Evolutionary conservation across 2,888 invertebrate species (phyloP).

Genomic region (Tridacna crocea): DNA sequence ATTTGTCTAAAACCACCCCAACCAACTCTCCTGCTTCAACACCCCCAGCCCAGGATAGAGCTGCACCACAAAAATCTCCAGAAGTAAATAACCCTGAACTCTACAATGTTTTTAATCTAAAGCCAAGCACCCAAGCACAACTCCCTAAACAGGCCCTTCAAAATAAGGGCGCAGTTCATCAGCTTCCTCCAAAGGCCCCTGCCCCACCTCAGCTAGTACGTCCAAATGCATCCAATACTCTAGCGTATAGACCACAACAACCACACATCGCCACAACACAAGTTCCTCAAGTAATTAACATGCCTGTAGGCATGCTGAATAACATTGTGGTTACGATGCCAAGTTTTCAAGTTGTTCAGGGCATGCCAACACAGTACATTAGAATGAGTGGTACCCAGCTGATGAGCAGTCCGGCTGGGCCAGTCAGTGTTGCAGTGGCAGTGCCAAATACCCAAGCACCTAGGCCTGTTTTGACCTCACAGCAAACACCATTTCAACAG

Average conservation of each 20-base stretch:
- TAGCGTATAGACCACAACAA: conserved; percentile 52
- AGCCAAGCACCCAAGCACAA: conserved; percentile 61
- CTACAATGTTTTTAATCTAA: conserved; percentile 77
- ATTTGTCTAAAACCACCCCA: conserved; percentile 60
- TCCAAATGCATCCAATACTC: conserved; percentile 54
- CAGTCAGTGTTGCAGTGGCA: conserved; percentile 2
- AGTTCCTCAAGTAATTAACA: conserved; percentile 51
- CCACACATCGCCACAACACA: conserved; percentile 52
- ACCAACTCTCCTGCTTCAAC: conserved; percentile 47
- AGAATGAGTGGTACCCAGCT: conserved; percentile 40
- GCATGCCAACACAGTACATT: conserved; percentile 44
- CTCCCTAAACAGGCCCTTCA: conserved; percentile 27
- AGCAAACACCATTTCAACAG: conserved; percentile 17
- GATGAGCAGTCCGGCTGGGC: neutral
- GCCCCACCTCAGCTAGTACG: conserved; percentile 42
- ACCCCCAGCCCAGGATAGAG: conserved; percentile 23
- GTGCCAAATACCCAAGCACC: conserved; percentile 7
- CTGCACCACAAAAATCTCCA: conserved; percentile 20
- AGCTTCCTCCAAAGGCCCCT: conserved; percentile 25
- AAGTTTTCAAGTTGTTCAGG: conserved; percentile 35
- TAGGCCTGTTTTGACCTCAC: neutral
- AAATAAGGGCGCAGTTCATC: conserved; percentile 5
- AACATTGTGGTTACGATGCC: conserved; percentile 37
- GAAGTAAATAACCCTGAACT: conserved; percentile 71
- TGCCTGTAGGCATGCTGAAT: conserved; percentile 41